phyloP scores from a whole-genome alignment of 2,797 vertebrate genomes.

The Halcyon chelicuti region DNA sequence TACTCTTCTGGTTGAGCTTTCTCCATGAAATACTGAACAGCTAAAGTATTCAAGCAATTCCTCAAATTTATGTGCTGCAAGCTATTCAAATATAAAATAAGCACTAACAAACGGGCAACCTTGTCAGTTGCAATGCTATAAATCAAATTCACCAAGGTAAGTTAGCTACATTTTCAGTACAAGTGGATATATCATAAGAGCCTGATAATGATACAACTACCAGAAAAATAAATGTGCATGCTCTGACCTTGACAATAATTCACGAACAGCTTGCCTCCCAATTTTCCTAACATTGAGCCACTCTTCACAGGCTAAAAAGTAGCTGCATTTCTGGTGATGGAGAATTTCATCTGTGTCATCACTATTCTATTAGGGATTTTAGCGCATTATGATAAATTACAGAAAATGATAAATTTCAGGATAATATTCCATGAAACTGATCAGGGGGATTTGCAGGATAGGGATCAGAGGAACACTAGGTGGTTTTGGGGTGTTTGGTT shows the following conservation, averaged over 20 bases:
- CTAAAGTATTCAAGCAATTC: constrained; percentile 75
- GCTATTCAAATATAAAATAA: constrained; percentile 82
- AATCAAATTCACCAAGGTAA: constrained; percentile 83
- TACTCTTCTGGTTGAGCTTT: constrained; percentile 56
- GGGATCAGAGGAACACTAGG: not conserved
- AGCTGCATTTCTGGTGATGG: constrained; percentile 27
- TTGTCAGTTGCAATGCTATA: constrained; percentile 79
- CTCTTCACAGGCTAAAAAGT: constrained; percentile 34
- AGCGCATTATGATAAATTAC: not conserved
- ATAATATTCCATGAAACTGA: not conserved
- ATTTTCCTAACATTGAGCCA: constrained; percentile 65
- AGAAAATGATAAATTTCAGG: constrained; percentile 10
- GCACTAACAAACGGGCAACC: constrained; percentile 80
- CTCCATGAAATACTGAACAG: constrained; percentile 76
- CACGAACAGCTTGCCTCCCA: constrained; percentile 66
- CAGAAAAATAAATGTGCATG: constrained; percentile 77
- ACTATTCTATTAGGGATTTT: not conserved
- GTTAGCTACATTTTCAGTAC: constrained; percentile 77
- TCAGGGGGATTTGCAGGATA: not conserved
- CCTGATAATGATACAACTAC: constrained; percentile 78
- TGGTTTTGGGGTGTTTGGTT: not conserved
- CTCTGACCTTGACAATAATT: constrained; percentile 82
- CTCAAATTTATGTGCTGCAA: constrained; percentile 80
- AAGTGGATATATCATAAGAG: constrained; percentile 79
- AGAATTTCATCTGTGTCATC: constrained; percentile 24